Evolutionary conservation across 2,113 vertebrate species (phyloP).

Genomic region (Microcebus ravelobensis): DNA sequence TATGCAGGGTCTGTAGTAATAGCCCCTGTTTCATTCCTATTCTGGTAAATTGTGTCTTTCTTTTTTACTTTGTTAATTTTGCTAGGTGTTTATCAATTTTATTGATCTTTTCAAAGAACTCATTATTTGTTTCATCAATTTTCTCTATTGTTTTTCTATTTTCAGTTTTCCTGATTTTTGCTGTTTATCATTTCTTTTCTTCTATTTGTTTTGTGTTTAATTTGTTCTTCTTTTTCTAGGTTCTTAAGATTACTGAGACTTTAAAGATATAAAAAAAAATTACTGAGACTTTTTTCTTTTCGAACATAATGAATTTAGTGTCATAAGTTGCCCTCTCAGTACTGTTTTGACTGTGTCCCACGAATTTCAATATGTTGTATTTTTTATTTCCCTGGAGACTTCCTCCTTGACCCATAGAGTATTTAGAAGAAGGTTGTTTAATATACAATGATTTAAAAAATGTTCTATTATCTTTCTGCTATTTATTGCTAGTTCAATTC

Average conservation of each 20-base stretch:
- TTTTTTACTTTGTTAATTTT: neutral
- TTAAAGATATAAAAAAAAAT: too few species aligned
- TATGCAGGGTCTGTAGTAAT: neutral
- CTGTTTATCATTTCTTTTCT: neutral
- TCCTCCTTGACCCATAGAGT: neutral
- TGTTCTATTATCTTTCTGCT: neutral
- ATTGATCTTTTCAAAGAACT: neutral
- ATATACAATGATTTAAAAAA: neutral
- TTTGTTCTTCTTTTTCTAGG: neutral
- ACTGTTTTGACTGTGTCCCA: neutral
- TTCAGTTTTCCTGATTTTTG: neutral
- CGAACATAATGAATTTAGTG: neutral
- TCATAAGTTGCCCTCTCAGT: neutral
- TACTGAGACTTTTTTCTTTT: neutral
- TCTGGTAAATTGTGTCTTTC: neutral
- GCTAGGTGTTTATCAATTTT: neutral
- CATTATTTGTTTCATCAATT: neutral
- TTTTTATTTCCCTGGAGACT: neutral
- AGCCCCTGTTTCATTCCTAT: neutral
- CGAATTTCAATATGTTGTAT: neutral
- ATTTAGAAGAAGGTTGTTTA: neutral
- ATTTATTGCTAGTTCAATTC: neutral
- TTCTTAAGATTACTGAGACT: neutral
- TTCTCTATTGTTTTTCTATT: neutral
- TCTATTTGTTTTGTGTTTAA: neutral